Base-by-base conservation (phyloP, 1,140 invertebrate genomes). In the Zelostemma sp. region DNA sequence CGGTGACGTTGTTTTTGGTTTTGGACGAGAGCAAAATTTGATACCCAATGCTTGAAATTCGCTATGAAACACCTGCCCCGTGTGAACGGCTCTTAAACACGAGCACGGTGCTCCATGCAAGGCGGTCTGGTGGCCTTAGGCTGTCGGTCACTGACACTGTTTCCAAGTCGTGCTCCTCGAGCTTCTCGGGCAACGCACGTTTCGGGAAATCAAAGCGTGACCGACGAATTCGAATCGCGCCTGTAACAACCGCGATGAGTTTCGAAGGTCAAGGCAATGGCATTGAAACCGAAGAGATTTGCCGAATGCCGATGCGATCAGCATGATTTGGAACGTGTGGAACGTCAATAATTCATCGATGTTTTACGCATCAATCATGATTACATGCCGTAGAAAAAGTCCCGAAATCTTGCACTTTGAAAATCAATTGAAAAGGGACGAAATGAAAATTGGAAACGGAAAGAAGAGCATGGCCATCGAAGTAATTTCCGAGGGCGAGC, bases 61-160 rank as follows among this genome's bases (percentile, higher is more conserved):
- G 56, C 55, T 46, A 62, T 51, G 31, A 51, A 16, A 51, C 59
- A 72, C 55, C 60, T 67, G 69, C 59, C 59, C 73, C 57, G 66
- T 73, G 68, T 73, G 74, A 73, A 74, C 70, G 74, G 70, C 63
- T 71, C 77, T 77, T 73, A 80, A 71, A 75, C 67, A 60, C 58
- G 66, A 70, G 73, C 72, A 69, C 54, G 58, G 57, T 73, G 72
- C 40, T 71, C 67, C 55, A 28, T 73, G 70, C 74, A 72, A 70
- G 73, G 62, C 73, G 77, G 76, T 73, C 76, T 77, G 80, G 72
- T 80, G 77, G 82, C 83, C 81, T 83, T 80, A 83, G 82, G 83
- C 82, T 83, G 80, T 85, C 82, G 83, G 83, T 84, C 82, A 83
- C 82, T 85, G 82, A 85, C 82, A 85, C 81, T 85, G 78, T 84